phyloP scores from a whole-genome alignment of 2,888 invertebrate species.

The Malthinus flaveolus region DNA sequence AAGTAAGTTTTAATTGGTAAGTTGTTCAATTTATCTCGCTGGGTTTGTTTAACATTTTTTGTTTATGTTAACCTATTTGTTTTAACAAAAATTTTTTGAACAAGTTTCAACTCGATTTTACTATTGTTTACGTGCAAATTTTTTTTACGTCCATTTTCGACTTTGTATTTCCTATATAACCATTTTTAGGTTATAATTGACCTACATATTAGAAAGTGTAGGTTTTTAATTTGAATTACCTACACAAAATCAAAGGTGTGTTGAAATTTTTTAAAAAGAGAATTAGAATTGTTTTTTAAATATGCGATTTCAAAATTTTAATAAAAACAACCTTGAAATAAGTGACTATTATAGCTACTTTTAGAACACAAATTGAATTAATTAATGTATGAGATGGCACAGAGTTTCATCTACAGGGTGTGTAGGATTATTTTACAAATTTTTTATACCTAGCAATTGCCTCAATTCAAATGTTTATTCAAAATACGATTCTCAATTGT shows the following conservation, averaged over 20 bases:
- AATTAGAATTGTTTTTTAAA: not conserved
- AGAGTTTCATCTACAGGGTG: no score
- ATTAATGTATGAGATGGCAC: no score
- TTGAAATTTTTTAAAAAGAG: not conserved
- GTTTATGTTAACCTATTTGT: not conserved
- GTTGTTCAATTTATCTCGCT: slow-evolving; percentile 2
- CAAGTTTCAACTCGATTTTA: not conserved
- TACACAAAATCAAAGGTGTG: slow-evolving; percentile 11
- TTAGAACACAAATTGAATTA: no score
- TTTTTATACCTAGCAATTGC: no score
- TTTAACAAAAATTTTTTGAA: not conserved
- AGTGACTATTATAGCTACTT: no score
- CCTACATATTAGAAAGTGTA: slow-evolving; percentile 37
- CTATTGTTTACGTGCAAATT: not conserved
- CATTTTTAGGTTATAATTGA: slow-evolving; percentile 42
- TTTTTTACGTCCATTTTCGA: no score
- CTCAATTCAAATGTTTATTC: no score
- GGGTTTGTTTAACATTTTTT: not conserved
- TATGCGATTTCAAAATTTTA: not conserved
- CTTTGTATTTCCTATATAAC: not conserved
- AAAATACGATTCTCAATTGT: no score
- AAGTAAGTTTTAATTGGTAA: slow-evolving; percentile 8
- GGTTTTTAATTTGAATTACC: slow-evolving; percentile 28
- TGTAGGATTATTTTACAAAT: no score
- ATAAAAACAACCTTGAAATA: not conserved